Evolutionary conservation across 2,113 vertebrate genomes (phyloP).

Genomic region (Petrocephalus zakoni): DNA sequence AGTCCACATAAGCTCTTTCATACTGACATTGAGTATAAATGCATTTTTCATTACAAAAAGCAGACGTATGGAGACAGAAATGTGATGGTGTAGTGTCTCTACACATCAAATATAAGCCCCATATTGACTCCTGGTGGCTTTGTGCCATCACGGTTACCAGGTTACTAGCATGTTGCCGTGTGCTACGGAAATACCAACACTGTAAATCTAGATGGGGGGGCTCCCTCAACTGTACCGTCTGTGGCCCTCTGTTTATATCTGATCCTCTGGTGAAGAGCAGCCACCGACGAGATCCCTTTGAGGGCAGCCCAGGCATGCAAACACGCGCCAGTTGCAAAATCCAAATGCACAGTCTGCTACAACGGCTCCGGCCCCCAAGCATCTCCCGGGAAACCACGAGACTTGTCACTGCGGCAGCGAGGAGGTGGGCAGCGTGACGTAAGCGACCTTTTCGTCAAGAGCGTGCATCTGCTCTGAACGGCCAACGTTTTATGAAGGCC

Average conservation of each 20-base stretch:
- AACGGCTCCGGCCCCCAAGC: background rate
- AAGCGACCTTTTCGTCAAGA: background rate
- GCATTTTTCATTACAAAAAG: background rate
- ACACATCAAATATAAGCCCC: background rate
- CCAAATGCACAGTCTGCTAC: background rate
- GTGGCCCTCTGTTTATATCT: conserved; percentile 16
- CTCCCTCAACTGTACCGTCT: conserved; percentile 31
- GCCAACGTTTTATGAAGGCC: background rate
- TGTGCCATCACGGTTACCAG: background rate
- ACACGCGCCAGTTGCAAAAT: background rate
- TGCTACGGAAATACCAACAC: background rate
- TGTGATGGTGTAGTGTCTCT: background rate
- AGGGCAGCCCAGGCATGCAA: background rate
- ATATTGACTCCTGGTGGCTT: background rate
- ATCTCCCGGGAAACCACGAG: background rate
- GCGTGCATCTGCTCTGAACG: background rate
- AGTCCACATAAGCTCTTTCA: background rate
- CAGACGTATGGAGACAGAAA: background rate
- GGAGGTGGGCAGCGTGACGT: background rate
- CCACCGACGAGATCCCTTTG: background rate
- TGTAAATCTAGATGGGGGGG: conserved; percentile 22
- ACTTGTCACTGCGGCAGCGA: background rate
- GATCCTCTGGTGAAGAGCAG: conserved; percentile 18
- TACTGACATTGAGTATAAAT: background rate
- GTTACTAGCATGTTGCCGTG: background rate